These are phyloP conservation scores for Propithecus coquereli DNA, from an alignment of 2,113 vertebrate species.

Conservation along the genomic window DNA sequence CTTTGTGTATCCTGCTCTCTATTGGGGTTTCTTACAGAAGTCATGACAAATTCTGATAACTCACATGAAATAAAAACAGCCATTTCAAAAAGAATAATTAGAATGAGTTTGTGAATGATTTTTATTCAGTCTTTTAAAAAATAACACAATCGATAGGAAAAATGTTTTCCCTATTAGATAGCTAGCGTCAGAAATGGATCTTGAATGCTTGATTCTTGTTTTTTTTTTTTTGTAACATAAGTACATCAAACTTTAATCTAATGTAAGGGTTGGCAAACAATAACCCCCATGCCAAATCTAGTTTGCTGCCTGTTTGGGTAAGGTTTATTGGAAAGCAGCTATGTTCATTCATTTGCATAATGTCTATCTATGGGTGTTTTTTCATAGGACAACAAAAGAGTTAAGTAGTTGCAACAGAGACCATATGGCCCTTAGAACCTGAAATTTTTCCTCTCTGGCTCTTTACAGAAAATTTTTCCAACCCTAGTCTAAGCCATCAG, in stretches of 20 bases:
- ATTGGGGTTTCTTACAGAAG: neutral
- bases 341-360: neutral
- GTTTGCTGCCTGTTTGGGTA: neutral
- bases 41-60: neutral
- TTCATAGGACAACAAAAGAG: neutral
- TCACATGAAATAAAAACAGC: neutral
- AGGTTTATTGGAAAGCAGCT: neutral
- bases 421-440: neutral
- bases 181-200: neutral
- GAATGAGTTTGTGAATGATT: neutral
- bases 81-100: neutral
- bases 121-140: neutral
- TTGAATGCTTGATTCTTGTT: neutral
- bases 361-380: neutral
- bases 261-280: neutral
- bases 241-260: neutral
- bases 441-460: neutral
- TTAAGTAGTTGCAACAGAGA: neutral
- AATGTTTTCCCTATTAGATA: neutral
- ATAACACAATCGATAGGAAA: neutral
- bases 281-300: neutral
- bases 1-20: neutral
- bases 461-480: neutral
- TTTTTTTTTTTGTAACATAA: neutral
- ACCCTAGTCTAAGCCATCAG: neutral